These are phyloP conservation scores for Drosophila ezoana DNA, from an alignment of 2,888 invertebrate genomes.

Conservation along the genomic window DNA sequence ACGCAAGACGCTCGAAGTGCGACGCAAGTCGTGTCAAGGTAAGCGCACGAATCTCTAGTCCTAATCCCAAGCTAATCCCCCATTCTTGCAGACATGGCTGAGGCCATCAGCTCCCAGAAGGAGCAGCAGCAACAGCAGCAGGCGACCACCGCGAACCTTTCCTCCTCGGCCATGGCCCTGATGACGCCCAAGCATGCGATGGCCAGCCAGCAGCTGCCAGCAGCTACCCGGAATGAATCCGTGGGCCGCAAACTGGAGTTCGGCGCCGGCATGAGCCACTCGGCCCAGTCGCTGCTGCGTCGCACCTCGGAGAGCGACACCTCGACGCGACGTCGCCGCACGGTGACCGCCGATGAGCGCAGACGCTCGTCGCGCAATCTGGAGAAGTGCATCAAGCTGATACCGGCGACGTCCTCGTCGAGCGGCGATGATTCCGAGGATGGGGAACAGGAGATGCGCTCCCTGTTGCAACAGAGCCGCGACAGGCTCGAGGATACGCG, in stretches of 20 bases:
- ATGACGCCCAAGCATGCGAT: constrained; percentile 81
- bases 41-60: constrained; percentile 11
- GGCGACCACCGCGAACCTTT: constrained; percentile 50
- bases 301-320: constrained; percentile 85
- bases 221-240: constrained; percentile 55
- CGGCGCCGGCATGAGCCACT: constrained; percentile 81
- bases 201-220: constrained; percentile 17
- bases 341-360: constrained; percentile 80
- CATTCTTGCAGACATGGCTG: constrained; percentile 57
- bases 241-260: constrained; percentile 83
- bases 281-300: constrained; percentile 82
- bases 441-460: constrained; percentile 84
- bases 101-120: constrained; percentile 41
- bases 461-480: constrained; percentile 83
- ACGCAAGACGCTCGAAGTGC: constrained; percentile 82
- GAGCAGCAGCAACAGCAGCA: constrained; percentile 48
- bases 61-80: background rate
- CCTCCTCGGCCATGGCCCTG: constrained; percentile 82
- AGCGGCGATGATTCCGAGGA: constrained; percentile 83
- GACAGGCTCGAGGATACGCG: constrained; percentile 84
- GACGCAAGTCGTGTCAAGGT: constrained; percentile 85
- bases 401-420: constrained; percentile 84
- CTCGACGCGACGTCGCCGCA: constrained; percentile 83
- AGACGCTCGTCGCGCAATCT: constrained; percentile 84
- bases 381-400: constrained; percentile 83